Base-by-base conservation (phyloP, 92 coral and sea anemone genomes). In the Actinernus sp. region DNA sequence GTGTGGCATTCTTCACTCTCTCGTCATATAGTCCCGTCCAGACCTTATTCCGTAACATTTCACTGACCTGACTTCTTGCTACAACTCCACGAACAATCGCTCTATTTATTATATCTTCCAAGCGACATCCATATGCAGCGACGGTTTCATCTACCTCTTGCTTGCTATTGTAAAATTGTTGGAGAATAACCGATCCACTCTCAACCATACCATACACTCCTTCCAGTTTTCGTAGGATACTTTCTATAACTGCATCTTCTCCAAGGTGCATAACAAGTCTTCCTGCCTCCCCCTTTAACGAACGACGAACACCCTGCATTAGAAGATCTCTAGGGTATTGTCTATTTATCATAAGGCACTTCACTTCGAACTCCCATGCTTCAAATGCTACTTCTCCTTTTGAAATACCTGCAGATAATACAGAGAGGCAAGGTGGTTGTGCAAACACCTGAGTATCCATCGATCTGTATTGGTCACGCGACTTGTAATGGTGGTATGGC, bases 201-300 rank as follows among this genome's bases (percentile, higher is more conserved):
- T 58, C 65, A 0, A 58, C 65, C 22, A 38, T 33, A 19, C 65
- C 49, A 37, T 58, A 58, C 2, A 58, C 65, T 6, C 65, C 40
- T 38, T 58, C 65, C 24, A 58, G 31, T 37, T 58, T 58, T 58
- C 28, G 23, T 22, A 58, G 46, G 43, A 58, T 34, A 12, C 40
- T 20, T 17, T 58, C 65, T 19, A 23, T 20, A 2, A 49, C 34
- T 17, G 65, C 65, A 21, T 36, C 65, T 31, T 58, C 49, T 13
- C 65, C 65, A 31, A 58, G 48, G 48, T 58, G 65, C 65, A 36
- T 58, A 49, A 31, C 65, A 19, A 36, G 48, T 36, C 46, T 33
- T 31, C 48, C 65, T 20, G 65, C 45, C 26, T 58, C 49, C n/a
- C 65, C 65, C 49, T 36, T 58, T 24, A 58, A 37, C 21, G 65